A percentile compares a stretch with the other conserved stretches of the same genome.
phyloP scores from a whole-genome alignment of 2,888 invertebrate species.

The Spisula subtruncata region DNA sequence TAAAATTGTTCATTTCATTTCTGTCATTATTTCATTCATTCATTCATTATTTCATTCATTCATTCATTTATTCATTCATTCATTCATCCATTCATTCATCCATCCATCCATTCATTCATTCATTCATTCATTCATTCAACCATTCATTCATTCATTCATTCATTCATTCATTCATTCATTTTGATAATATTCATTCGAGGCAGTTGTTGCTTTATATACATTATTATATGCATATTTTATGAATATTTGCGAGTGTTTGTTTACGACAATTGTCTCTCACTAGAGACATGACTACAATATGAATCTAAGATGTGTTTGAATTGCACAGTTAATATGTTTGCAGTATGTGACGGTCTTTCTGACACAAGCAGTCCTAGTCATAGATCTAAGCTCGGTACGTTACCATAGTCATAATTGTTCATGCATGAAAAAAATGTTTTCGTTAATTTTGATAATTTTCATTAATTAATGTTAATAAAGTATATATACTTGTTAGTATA shows the following conservation, averaged over 20 bases:
- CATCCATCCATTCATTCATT: neutral
- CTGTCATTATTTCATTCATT: neutral
- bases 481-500: constrained; percentile 1
- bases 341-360: constrained; percentile 67
- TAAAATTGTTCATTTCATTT: constrained; percentile 9
- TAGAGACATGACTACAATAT: neutral
- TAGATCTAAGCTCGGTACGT: constrained; percentile 73
- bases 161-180: neutral
- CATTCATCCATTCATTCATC: neutral
- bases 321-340: constrained; percentile 41
- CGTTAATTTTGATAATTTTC: neutral
- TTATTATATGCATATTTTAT: neutral
- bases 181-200: neutral
- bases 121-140: neutral
- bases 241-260: neutral
- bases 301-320: neutral
- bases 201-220: neutral
- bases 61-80: constrained; percentile 1
- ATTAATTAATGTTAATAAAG: neutral
- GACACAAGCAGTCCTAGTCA: constrained; percentile 73
- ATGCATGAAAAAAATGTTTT: constrained; percentile 21
- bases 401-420: constrained; percentile 14
- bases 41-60: neutral
- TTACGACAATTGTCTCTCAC: neutral
- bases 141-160: neutral